These are phyloP conservation scores for Drosophila sechellia DNA, from an alignment of 1,140 invertebrate species.

Conservation along the genomic window DNA sequence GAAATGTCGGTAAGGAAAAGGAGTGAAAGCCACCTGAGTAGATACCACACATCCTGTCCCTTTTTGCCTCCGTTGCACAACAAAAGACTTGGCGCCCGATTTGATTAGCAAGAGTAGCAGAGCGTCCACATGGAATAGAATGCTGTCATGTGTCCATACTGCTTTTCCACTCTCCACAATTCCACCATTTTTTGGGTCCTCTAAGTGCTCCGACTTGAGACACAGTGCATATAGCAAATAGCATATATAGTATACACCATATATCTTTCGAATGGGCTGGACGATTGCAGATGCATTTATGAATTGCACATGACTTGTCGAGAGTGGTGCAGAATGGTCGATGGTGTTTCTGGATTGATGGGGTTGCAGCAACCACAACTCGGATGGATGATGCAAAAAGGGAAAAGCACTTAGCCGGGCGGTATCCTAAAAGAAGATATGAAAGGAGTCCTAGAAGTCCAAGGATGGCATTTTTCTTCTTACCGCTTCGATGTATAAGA, in stretches of 20 bases:
- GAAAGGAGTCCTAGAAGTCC: background rate
- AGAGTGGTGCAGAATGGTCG: slow-evolving; percentile 44
- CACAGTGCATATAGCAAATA: background rate
- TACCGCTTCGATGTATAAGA: too few relatives aligned
- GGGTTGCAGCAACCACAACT: slow-evolving; percentile 22
- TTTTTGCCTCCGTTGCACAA: slow-evolving; percentile 26
- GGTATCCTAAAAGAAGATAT: slow-evolving; percentile 4
- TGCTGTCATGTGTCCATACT: slow-evolving; percentile 24
- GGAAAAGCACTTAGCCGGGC: slow-evolving; percentile 24
- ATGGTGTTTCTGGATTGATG: slow-evolving; percentile 18
- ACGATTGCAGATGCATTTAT: slow-evolving; percentile 55
- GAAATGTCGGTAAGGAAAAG: slow-evolving; percentile 7
- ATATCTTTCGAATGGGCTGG: slow-evolving; percentile 40
- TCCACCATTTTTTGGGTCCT: slow-evolving; percentile 3
- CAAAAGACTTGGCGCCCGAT: slow-evolving; percentile 66
- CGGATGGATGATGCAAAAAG: slow-evolving; percentile 25
- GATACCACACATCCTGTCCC: slow-evolving; percentile 2
- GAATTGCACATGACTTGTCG: slow-evolving; percentile 47
- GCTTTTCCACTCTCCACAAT: background rate
- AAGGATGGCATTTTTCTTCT: background rate
- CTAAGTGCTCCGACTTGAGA: slow-evolving; percentile 28
- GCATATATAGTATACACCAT: slow-evolving; percentile 11
- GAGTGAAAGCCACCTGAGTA: slow-evolving; percentile 45
- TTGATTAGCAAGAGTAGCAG: slow-evolving; percentile 65
- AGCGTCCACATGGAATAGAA: slow-evolving; percentile 35